These are phyloP conservation scores for Lobophora halterata DNA, from an alignment of 2,888 invertebrate genomes.

Conservation along the genomic window DNA sequence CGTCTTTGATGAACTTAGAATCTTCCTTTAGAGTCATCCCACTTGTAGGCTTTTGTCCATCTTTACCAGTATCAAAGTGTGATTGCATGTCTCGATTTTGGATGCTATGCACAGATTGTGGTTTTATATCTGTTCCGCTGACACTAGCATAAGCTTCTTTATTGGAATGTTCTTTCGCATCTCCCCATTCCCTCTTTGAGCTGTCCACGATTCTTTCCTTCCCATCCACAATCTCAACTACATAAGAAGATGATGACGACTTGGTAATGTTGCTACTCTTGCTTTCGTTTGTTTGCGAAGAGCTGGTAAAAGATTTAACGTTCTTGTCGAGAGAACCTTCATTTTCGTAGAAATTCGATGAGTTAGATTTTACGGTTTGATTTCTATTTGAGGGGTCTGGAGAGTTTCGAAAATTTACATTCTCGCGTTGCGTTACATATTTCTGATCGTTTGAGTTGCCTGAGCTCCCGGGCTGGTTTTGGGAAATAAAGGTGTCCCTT, in stretches of 20 bases:
- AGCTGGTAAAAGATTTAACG: slow-evolving; percentile 56
- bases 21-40: slow-evolving; percentile 62
- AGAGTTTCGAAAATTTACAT: slow-evolving; percentile 50
- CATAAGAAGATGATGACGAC: slow-evolving; percentile 83
- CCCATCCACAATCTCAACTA: slow-evolving; percentile 84
- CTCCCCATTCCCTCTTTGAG: slow-evolving; percentile 81
- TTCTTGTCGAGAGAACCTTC: slow-evolving; percentile 61
- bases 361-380: slow-evolving; percentile 55
- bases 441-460: slow-evolving; percentile 41
- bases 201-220: slow-evolving; percentile 82
- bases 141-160: slow-evolving; percentile 78
- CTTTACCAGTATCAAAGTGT: slow-evolving; percentile 79
- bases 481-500: slow-evolving; percentile 58
- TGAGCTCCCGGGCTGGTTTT: slow-evolving; percentile 42
- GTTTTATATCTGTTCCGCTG: slow-evolving; percentile 80
- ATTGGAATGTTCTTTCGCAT: slow-evolving; percentile 64
- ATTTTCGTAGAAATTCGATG: slow-evolving; percentile 41
- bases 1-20: slow-evolving; percentile 67
- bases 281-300: slow-evolving; percentile 71
- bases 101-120: slow-evolving; percentile 77
- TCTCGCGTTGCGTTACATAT: slow-evolving; percentile 54
- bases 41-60: slow-evolving; percentile 69
- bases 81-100: slow-evolving; percentile 78
- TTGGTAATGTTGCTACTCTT: slow-evolving; percentile 79
- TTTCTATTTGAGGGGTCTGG: slow-evolving; percentile 51